Evolutionary conservation across 2,797 vertebrate genomes (phyloP).

Genomic region (Vipera ursinii): DNA sequence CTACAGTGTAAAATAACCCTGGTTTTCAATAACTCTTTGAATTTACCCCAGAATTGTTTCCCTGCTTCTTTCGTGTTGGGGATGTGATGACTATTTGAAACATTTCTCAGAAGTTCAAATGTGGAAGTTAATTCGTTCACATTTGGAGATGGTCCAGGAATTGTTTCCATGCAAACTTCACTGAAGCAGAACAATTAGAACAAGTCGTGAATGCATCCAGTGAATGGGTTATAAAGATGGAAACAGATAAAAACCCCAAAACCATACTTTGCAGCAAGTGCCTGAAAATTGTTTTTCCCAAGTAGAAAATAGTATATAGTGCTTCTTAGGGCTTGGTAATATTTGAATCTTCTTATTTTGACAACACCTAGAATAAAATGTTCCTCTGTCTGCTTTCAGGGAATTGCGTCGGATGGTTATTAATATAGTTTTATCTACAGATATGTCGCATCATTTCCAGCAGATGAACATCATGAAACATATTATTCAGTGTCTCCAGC

Average conservation of each 20-base stretch:
- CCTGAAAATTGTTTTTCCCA: neutral
- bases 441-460: slow-evolving; percentile 93
- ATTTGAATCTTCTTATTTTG: neutral
- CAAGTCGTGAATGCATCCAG: neutral
- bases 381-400: slow-evolving; percentile 63
- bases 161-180: neutral
- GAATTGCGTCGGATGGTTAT: slow-evolving; percentile 87
- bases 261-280: neutral
- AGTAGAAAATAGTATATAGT: neutral
- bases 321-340: neutral
- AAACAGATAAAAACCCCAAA: neutral
- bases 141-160: neutral
- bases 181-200: neutral
- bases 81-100: neutral
- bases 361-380: neutral
- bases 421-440: slow-evolving; percentile 91
- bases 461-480: slow-evolving; percentile 85
- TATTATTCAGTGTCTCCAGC: slow-evolving; percentile 74
- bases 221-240: neutral
- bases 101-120: neutral
- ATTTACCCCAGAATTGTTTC: neutral
- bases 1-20: neutral
- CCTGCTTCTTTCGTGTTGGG: neutral
- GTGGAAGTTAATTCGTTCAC: neutral
- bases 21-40: neutral